Evolutionary conservation across 1,140 invertebrate species (phyloP).

Genomic region (Drosophila simulans): DNA sequence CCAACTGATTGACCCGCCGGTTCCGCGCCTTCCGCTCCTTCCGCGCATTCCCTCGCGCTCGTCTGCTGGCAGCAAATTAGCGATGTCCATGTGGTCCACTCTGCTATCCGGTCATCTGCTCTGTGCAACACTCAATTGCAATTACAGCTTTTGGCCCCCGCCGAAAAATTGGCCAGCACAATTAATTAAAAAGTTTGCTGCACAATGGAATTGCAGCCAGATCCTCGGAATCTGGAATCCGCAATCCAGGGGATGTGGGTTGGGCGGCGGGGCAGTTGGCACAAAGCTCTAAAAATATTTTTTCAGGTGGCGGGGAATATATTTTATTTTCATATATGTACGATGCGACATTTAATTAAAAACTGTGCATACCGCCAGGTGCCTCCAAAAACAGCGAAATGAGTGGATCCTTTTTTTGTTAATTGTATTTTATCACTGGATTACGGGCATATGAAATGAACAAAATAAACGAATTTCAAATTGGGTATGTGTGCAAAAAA

Average conservation of each 20-base stretch:
- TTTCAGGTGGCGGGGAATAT: conserved; percentile 24
- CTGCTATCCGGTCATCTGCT: not conserved
- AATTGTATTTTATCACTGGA: conserved; percentile 30
- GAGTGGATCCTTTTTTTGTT: conserved; percentile 21
- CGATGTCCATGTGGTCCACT: conserved; percentile 54
- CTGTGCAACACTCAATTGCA: conserved; percentile 41
- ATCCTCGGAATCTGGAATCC: not conserved
- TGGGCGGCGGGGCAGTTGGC: not conserved
- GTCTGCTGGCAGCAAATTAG: conserved; percentile 59
- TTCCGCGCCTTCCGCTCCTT: conserved; percentile 3
- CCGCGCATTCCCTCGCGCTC: conserved; percentile 9
- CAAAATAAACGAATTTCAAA: conserved; percentile 1
- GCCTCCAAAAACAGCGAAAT: conserved; percentile 1
- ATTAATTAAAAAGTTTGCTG: conserved; percentile 78
- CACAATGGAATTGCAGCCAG: conserved; percentile 37
- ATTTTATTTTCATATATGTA: conserved; percentile 17
- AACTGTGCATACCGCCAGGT: conserved; percentile 52
- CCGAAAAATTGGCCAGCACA: conserved; percentile 62
- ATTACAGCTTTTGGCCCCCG: conserved; percentile 43
- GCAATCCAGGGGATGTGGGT: not conserved
- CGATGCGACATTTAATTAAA: conserved; percentile 51
- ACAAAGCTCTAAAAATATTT: conserved; percentile 59
- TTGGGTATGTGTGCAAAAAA: not conserved
- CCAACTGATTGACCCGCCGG: conserved; percentile 65
- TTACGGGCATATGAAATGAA: conserved; percentile 29